A percentile compares a stretch with the other conserved stretches of the same genome.
Conservation (phyloP, 2,113 vertebrate species). For the Dissostichus mawsoni region DNA sequence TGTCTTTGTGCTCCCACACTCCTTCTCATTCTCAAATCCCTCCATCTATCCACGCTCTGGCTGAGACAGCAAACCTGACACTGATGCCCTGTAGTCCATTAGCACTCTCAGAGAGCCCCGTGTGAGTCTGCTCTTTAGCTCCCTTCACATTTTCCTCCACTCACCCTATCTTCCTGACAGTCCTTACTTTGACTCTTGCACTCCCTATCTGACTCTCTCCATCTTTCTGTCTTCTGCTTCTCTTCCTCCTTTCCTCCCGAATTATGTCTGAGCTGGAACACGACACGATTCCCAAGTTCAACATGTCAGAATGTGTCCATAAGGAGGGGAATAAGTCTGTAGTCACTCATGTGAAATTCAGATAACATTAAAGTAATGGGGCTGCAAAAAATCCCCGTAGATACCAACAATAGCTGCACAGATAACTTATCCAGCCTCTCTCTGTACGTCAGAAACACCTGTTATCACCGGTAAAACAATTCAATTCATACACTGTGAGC, state of each 20-base stretch:
- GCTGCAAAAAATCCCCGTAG: constrained; percentile 3
- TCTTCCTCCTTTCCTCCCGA: constrained; percentile 17
- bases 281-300: constrained; percentile 12
- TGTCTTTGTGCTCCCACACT: constrained; percentile 60
- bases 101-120: constrained; percentile 56
- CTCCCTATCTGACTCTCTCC: constrained; percentile 42
- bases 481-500: background rate
- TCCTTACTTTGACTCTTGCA: constrained; percentile 47
- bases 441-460: background rate
- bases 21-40: constrained; percentile 67
- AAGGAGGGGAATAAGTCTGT: constrained; percentile 7
- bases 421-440: constrained; percentile 6
- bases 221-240: constrained; percentile 25
- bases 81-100: constrained; percentile 80
- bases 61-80: constrained; percentile 78
- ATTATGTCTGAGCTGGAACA: constrained; percentile 24
- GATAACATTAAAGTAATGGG: constrained; percentile 20
- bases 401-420: constrained; percentile 20
- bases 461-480: background rate
- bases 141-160: constrained; percentile 69
- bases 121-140: constrained; percentile 52
- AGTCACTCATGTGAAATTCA: constrained; percentile 24
- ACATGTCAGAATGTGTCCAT: constrained; percentile 15
- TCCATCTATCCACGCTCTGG: constrained; percentile 62
- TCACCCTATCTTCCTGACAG: constrained; percentile 54